Evolutionary conservation across 53 echinoderm and acorn worm species (phyloP).

Genomic region (Mesocentrotus franciscanus): DNA sequence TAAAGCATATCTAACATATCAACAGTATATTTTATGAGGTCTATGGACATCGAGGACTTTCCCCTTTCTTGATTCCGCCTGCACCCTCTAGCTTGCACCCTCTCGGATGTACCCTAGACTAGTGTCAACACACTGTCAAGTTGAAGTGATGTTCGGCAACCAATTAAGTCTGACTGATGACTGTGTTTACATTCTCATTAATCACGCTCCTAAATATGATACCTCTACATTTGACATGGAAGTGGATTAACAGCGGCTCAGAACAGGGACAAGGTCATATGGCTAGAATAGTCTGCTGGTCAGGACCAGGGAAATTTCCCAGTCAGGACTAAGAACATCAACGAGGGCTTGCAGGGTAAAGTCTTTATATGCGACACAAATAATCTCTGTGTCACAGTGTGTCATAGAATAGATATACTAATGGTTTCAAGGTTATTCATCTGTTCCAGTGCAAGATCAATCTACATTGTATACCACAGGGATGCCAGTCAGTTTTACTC

Average conservation of each 20-base stretch:
- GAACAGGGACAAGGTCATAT: background rate
- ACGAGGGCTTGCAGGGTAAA: background rate
- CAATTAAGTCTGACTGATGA: conserved; percentile 49
- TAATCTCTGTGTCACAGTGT: no score
- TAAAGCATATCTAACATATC: background rate
- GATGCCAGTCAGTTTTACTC: no score
- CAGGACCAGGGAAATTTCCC: background rate
- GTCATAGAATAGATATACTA: no score
- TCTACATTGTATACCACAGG: no score
- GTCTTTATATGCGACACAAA: no score
- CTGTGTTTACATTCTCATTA: conserved; percentile 48
- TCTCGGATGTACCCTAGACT: conserved; percentile 25
- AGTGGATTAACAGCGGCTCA: conserved; percentile 6
- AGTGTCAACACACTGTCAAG: conserved; percentile 32
- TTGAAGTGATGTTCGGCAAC: conserved; percentile 14
- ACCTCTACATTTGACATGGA: conserved; percentile 12
- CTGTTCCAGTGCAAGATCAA: no score
- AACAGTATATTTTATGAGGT: background rate
- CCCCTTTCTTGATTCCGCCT: background rate
- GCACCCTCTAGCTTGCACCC: background rate
- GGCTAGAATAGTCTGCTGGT: background rate
- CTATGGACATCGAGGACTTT: background rate
- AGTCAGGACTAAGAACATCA: background rate
- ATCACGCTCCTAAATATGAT: conserved; percentile 33
- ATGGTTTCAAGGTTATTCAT: no score